Evolutionary conservation across 2,888 invertebrate species (phyloP), one percentile per base, ranked within the genome.

Genomic region (Trilocha varians): DNA sequence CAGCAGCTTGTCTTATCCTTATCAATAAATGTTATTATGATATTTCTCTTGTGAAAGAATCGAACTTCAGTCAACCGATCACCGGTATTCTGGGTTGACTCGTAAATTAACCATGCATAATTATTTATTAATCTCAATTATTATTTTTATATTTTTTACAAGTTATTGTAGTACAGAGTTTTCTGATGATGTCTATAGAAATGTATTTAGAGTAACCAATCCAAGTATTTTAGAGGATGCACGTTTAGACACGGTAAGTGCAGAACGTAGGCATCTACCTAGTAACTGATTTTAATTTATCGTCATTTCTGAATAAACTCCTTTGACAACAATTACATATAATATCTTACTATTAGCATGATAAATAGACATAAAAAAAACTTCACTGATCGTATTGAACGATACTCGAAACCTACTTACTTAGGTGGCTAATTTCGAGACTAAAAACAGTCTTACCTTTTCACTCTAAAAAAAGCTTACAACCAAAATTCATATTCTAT

Each of bases 181-280:
- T 2, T 13, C 34, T 9, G 34, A 37, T 32, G 38, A 39, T 25
- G 33, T 39, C n/a, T 38, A 16, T 36, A 42, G 42, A 33, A 39
- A 25, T 39, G 33, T 37, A 6, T n/a, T 25, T 25, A 43, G 39
- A 44, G 54, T 47, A 46, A 69, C 70, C 0, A 54, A 65, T 52
- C 41, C 48, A 2, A 62, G 57, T 41, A 55, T 79, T 44, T 53
- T 74, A 34, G 80, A 83, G 53, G 83, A 83, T 49, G 76, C 80
- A 13, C 59, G 57, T 17, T 64, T 84, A 45, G 80, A 82, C 45
- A 75, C 79, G 13, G 84, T 84, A 64, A 65, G 78, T 71, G 48
- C 32, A 40, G 6, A 14, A 16, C 11, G 11, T 16, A 16, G 1
- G 3, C 25, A 9, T 3, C 25, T 25, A 25, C 5, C 6, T 6